Evolutionary conservation across 1,140 invertebrate genomes (phyloP), one percentile per base, ranked within the genome.

Genomic region (Acromyrmex charruanus): DNA sequence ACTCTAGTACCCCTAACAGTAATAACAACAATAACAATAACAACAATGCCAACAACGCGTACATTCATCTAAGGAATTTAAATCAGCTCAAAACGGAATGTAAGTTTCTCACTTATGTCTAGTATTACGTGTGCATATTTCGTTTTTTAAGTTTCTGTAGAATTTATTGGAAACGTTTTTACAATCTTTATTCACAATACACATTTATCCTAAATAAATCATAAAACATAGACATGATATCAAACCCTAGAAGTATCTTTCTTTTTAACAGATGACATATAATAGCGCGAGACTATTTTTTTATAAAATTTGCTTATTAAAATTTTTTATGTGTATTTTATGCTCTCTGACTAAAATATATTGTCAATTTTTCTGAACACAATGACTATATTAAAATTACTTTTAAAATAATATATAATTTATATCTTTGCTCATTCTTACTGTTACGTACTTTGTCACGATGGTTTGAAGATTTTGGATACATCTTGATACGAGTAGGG

Each of bases 61-160:
- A 95, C 75, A 94, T 95, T 61, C 94, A 95, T 81, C 85, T 95
- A 90, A 93, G 94, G 86, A 95, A 94, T 91, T 93, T 95, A 80
- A 95, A 94, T 87, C 94, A 95, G 88, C 94, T 95, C 89, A 95
- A 95, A 89, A 93, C 94, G 66, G 94, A 95, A 93, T 91, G 95
- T 95, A 88, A 95, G 93, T 93, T 81, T 49, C 16, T 25, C 12
- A 35, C 0, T 21, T 82, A 39, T 16, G 1, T 44, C 9, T 39
- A 28, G 1, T 77, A 18, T 63, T n/a, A 12, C 16, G 14, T 21
- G 4, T 10, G 58, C 9, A 18, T 14, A 31, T 44, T 39, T 77
- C 4, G 14, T 39, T 25, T 49, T 44, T 3, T 21, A 69, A 44
- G 2, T 0, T 65, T 65, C 6, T 65, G 16, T 65, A 31, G 18